Conservation (phyloP, 2,113 vertebrate species). For the Chinchilla lanigera region DNA sequence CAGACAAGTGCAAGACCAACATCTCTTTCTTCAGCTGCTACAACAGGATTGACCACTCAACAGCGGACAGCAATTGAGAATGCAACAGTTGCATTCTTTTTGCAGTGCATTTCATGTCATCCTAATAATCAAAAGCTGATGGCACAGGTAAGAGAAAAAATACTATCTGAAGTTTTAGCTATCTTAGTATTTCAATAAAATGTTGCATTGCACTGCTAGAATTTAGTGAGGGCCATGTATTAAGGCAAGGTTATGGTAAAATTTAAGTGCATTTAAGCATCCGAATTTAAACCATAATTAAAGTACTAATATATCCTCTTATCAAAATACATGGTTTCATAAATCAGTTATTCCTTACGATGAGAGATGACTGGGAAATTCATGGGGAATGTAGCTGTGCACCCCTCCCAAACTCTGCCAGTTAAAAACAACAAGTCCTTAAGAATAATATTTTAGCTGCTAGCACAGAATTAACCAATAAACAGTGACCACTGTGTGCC, state of each 20-base stretch:
- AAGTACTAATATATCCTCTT: not conserved
- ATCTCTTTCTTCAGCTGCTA: conserved; percentile 87
- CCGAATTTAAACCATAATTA: conserved; percentile 19
- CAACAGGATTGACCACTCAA: conserved; percentile 94
- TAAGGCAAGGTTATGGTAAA: not conserved
- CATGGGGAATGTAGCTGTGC: not conserved
- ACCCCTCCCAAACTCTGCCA: not conserved
- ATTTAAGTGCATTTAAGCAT: not conserved
- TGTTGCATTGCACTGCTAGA: not conserved
- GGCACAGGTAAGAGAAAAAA: conserved; percentile 92
- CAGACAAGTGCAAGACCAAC: conserved; percentile 88
- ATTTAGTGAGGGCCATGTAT: not conserved
- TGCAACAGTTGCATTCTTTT: conserved; percentile 97
- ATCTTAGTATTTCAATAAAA: not conserved
- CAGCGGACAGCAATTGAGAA: conserved; percentile 98
- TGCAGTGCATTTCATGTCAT: conserved; percentile 99
- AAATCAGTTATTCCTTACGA: not conserved
- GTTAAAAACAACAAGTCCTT: not conserved
- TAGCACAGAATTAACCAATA: not conserved
- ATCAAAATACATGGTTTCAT: not conserved
- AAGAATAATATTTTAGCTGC: not conserved
- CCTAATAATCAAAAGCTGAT: conserved; percentile 99
- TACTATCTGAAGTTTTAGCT: not conserved
- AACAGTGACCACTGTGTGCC: not conserved
- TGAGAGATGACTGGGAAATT: not conserved